Percentiles rank a stretch among this genome's conserved stretches.
Evolutionary conservation across 2,888 invertebrate genomes (phyloP).

Genomic region (Quadroppia sp.): DNA sequence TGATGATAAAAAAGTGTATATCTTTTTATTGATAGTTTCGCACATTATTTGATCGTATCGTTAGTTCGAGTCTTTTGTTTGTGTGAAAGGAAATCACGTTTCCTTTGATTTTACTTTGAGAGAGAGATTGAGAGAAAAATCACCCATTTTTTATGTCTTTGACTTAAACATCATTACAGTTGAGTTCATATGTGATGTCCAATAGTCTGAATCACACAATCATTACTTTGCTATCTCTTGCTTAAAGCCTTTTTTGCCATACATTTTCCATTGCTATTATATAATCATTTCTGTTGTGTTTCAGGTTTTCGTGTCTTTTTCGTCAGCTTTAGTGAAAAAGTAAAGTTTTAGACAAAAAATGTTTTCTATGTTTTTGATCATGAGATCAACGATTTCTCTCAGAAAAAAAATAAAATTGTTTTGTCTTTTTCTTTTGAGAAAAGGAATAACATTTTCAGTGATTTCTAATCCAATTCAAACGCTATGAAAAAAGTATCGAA

Average conservation of each 20-base stretch:
- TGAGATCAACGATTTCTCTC: not conserved
- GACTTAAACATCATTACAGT: slow-evolving; percentile 13
- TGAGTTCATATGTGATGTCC: slow-evolving; percentile 8
- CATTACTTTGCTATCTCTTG: not conserved
- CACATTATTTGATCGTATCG: slow-evolving; percentile 21
- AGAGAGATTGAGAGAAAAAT: too few relatives aligned
- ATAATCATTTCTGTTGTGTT: not conserved
- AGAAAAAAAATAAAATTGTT: not conserved
- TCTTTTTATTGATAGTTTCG: not conserved
- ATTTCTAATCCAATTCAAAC: too few relatives aligned
- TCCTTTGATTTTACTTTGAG: not conserved
- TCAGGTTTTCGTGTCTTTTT: slow-evolving; percentile 14
- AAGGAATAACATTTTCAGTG: not conserved
- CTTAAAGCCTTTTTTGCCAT: not conserved
- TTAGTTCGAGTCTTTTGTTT: not conserved
- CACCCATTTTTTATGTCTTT: not conserved
- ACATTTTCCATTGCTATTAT: not conserved
- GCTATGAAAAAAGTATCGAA: too few relatives aligned
- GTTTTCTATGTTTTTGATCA: not conserved
- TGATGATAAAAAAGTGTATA: not conserved
- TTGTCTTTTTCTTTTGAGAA: not conserved
- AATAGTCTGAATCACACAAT: slow-evolving; percentile 4
- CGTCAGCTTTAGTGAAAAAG: not conserved
- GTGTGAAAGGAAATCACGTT: slow-evolving; percentile 25
- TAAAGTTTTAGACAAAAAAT: not conserved